These are phyloP conservation scores for Ficedula albicollis DNA, from an alignment of 2,797 vertebrate genomes.

Conservation along the genomic window DNA sequence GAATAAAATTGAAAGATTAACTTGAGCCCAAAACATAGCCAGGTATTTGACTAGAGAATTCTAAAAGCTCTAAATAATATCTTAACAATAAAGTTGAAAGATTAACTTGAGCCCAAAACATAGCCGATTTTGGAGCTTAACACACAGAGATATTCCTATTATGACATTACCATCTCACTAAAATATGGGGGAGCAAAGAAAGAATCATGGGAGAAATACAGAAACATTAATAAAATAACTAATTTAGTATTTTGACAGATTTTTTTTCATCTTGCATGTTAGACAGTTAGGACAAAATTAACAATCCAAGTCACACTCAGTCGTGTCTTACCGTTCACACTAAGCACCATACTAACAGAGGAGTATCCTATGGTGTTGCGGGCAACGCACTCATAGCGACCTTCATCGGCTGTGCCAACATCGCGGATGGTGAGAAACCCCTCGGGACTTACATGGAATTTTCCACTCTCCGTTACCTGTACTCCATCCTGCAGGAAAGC, in stretches of 20 bases:
- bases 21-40: not conserved
- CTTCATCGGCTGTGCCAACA: slow-evolving; percentile 89
- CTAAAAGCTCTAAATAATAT: not conserved
- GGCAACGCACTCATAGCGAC: slow-evolving; percentile 94
- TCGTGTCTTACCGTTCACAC: slow-evolving; percentile 87
- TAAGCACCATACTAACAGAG: slow-evolving; percentile 91
- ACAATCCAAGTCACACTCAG: not conserved
- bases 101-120: not conserved
- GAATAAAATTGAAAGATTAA: not conserved
- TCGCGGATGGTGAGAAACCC: slow-evolving; percentile 94
- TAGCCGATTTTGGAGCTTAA: not conserved
- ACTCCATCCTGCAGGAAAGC: slow-evolving; percentile 87
- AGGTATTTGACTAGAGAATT: not conserved
- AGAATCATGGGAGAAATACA: not conserved
- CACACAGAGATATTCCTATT: not conserved
- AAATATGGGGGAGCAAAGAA: fast-evolving
- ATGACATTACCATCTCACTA: not conserved
- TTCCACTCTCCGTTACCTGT: slow-evolving; percentile 97
- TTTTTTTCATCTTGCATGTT: not conserved
- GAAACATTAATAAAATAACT: not conserved
- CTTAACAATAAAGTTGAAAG: not conserved
- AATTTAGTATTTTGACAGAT: not conserved
- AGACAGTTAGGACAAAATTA: not conserved
- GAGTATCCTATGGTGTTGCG: slow-evolving; percentile 94
- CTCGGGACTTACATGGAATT: slow-evolving; percentile 91